These are phyloP conservation scores for Grammomys dolichurus DNA, from an alignment of 2,113 vertebrate species.

Conservation along the genomic window DNA sequence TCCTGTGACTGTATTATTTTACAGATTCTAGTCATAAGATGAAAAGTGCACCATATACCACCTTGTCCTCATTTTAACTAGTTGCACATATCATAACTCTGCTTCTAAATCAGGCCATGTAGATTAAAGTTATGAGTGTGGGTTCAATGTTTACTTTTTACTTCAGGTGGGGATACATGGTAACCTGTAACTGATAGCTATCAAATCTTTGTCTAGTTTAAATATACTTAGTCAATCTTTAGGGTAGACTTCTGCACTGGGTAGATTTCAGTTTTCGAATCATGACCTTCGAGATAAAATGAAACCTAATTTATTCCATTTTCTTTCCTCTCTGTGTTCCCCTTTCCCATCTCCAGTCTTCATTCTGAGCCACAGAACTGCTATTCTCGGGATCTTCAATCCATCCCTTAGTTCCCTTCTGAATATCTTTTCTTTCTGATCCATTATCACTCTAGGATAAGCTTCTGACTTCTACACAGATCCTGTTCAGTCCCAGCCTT, in stretches of 20 bases:
- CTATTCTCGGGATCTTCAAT: background rate
- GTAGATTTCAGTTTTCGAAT: constrained; percentile 19
- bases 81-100: background rate
- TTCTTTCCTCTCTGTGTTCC: background rate
- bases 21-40: background rate
- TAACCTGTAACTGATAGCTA: background rate
- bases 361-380: background rate
- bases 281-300: background rate
- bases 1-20: background rate
- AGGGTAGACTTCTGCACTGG: background rate
- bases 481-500: background rate
- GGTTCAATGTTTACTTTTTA: background rate
- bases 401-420: background rate
- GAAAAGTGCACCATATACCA: background rate
- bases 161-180: background rate
- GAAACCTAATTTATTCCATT: background rate
- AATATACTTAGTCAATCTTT: background rate
- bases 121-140: background rate
- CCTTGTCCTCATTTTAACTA: background rate
- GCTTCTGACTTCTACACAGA: background rate
- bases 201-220: background rate
- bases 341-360: background rate
- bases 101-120: background rate
- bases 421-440: background rate
- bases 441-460: background rate